phyloP scores from a whole-genome alignment of 1,140 invertebrate species.

The Apocrypta bakeri region DNA sequence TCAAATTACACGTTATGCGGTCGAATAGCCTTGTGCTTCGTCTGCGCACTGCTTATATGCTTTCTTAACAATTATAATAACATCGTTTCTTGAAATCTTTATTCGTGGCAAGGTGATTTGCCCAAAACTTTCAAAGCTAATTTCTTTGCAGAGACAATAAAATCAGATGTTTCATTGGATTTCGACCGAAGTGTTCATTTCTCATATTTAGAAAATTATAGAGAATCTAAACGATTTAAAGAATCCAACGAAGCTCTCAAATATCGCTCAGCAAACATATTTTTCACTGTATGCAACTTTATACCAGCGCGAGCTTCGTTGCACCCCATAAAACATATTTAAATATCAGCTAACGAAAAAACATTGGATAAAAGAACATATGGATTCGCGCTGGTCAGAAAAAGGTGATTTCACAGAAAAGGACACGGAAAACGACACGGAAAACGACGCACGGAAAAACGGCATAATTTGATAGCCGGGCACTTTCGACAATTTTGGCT shows the following conservation, averaged over 20 bases:
- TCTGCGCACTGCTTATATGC: background rate
- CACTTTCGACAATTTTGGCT: constrained; percentile 27
- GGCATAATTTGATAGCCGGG: constrained; percentile 26
- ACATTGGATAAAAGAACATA: too few relatives aligned
- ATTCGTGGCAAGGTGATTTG: background rate
- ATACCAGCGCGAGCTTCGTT: background rate
- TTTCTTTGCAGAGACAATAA: too few relatives aligned
- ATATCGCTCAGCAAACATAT: background rate
- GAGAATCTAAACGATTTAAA: background rate
- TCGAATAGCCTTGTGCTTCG: constrained; percentile 5
- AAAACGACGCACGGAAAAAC: too few relatives aligned
- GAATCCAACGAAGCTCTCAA: too few relatives aligned
- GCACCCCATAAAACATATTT: background rate
- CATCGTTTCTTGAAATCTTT: constrained; percentile 7
- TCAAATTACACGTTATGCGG: constrained; percentile 25
- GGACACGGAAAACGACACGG: too few relatives aligned
- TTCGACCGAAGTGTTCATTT: background rate
- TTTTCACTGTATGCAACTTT: background rate
- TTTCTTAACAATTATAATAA: background rate
- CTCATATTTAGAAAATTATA: background rate
- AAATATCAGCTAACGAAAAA: background rate
- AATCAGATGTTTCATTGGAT: constrained; percentile 11
- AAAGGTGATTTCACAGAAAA: too few relatives aligned
- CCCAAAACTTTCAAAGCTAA: too few relatives aligned
- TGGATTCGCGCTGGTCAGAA: too few relatives aligned